Percentiles rank a stretch among this genome's conserved stretches.
These are phyloP conservation scores for Stramonita haemastoma DNA, from an alignment of 2,888 invertebrate genomes.

Conservation along the genomic window DNA sequence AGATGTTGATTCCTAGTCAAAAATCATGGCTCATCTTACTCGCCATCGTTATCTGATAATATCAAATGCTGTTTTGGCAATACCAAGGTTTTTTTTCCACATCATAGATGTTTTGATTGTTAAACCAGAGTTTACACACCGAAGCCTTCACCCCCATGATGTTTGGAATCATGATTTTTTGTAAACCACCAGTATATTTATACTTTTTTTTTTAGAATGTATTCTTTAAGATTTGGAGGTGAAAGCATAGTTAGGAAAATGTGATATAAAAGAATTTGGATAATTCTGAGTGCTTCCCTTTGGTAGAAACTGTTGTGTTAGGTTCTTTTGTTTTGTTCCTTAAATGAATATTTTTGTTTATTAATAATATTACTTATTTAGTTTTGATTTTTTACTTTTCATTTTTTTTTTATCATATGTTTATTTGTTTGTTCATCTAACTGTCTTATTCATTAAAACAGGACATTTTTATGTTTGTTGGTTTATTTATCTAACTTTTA, in stretches of 20 bases:
- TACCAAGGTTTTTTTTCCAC: not conserved
- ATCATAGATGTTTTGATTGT: not conserved
- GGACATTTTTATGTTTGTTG: not conserved
- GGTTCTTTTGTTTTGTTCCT: not conserved
- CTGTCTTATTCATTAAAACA: not conserved
- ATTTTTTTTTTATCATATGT: not conserved
- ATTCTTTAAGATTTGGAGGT: too few relatives aligned
- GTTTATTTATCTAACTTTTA: not conserved
- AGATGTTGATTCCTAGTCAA: too few relatives aligned
- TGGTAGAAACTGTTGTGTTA: not conserved
- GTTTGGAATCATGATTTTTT: not conserved
- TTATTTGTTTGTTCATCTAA: not conserved
- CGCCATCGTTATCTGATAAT: not conserved
- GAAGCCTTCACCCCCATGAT: not conserved
- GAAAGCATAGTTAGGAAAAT: too few relatives aligned
- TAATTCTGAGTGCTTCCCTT: too few relatives aligned
- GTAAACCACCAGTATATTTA: not conserved
- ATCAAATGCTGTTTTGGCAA: not conserved
- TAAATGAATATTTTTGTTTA: not conserved
- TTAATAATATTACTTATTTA: not conserved
- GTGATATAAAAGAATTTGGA: too few relatives aligned
- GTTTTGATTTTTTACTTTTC: not conserved
- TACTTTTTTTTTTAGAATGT: not conserved
- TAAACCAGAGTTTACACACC: conserved; percentile 2
- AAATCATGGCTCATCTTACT: not conserved